These are phyloP conservation scores for Endotricha flammealis DNA, from an alignment of 2,888 invertebrate species.

Conservation along the genomic window DNA sequence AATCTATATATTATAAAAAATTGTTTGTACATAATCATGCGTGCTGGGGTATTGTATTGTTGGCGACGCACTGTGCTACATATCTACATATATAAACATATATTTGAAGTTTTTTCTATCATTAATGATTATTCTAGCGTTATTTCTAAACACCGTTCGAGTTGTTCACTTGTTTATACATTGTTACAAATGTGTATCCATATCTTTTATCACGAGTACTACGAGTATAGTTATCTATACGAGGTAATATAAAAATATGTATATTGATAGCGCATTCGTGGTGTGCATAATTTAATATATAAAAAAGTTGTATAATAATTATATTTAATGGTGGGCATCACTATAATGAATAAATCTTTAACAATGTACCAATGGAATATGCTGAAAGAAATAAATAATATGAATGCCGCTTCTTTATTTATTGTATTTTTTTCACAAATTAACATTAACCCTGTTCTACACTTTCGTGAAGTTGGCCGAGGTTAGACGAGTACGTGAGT, in stretches of 20 bases:
- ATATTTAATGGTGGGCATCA: slow-evolving; percentile 58
- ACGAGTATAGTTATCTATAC: slow-evolving; percentile 71
- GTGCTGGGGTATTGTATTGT: slow-evolving; percentile 46
- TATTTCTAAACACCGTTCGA: slow-evolving; percentile 69
- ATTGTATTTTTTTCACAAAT: slow-evolving; percentile 44
- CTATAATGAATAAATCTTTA: slow-evolving; percentile 66
- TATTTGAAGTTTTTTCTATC: slow-evolving; percentile 69
- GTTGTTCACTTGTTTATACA: slow-evolving; percentile 76
- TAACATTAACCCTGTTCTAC: slow-evolving; percentile 6
- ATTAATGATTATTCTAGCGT: slow-evolving; percentile 69
- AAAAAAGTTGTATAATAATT: slow-evolving; percentile 71
- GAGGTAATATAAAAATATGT: slow-evolving; percentile 63
- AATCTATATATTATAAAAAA: slow-evolving; percentile 42
- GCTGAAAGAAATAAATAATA: slow-evolving; percentile 75
- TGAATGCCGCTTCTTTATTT: slow-evolving; percentile 77
- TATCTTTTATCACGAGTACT: slow-evolving; percentile 69
- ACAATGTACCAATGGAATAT: slow-evolving; percentile 76
- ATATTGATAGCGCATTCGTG: slow-evolving; percentile 68
- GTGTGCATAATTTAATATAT: slow-evolving; percentile 70
- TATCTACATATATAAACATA: slow-evolving; percentile 67
- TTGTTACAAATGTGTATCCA: slow-evolving; percentile 72
- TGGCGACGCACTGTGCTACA: slow-evolving; percentile 71
- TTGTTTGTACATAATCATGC: slow-evolving; percentile 61
- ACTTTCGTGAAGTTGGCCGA: too few species aligned
- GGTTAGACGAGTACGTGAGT: too few species aligned